phyloP scores from a whole-genome alignment of 2,113 vertebrate species.

The Melanocharis versteri region DNA sequence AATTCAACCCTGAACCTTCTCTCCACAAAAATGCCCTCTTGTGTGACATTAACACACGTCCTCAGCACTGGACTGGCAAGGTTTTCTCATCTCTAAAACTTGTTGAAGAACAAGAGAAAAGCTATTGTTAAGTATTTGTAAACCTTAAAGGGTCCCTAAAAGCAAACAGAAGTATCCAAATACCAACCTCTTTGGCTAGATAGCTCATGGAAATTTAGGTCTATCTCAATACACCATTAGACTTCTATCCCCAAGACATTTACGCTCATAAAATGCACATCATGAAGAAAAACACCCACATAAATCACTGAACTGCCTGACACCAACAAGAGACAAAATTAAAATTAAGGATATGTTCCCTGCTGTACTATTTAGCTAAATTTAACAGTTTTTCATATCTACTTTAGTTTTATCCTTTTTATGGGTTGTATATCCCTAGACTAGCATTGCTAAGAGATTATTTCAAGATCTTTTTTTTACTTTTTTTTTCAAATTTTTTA shows the following conservation, averaged over 20 bases:
- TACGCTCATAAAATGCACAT: neutral
- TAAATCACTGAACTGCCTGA: neutral
- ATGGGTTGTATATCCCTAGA: neutral
- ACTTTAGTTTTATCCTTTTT: neutral
- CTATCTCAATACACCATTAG: neutral
- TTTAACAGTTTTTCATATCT: too few relatives aligned
- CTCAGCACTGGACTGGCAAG: neutral
- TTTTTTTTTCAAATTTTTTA: neutral
- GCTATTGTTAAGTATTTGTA: neutral
- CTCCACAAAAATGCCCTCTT: neutral
- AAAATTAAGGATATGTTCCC: neutral
- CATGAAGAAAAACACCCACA: neutral
- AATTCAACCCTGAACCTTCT: neutral
- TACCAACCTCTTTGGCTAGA: fast-evolving
- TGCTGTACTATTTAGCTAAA: too few relatives aligned
- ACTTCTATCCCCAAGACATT: fast-evolving
- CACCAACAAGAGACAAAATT: neutral
- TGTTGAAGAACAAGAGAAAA: neutral
- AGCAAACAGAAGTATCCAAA: neutral
- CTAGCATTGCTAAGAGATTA: neutral
- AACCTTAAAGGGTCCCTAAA: fast-evolving
- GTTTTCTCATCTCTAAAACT: neutral
- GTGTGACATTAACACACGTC: neutral
- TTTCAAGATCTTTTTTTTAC: neutral
- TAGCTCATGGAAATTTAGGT: neutral